Evolutionary conservation across 92 coral and sea anemone species (phyloP).

Genomic region (Porites rus): DNA sequence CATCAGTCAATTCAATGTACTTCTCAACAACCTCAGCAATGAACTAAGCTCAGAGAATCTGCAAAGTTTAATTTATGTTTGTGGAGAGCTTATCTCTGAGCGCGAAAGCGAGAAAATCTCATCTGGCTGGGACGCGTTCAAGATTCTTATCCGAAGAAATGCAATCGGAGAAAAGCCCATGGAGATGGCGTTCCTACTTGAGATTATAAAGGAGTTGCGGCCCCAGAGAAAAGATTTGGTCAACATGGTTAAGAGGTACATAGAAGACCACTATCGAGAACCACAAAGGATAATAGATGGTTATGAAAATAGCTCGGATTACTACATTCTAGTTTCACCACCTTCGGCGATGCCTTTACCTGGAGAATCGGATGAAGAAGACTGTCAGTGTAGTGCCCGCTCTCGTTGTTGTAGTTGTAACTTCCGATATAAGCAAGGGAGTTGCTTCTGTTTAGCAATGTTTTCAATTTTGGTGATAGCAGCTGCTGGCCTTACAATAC

Average conservation of each 20-base stretch:
- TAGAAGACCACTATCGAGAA: conserved; percentile 47
- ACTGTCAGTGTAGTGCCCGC: background rate
- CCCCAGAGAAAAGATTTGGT: conserved; percentile 79
- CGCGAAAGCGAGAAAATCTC: conserved; percentile 55
- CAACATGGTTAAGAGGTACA: conserved; percentile 60
- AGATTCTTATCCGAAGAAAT: conserved; percentile 62
- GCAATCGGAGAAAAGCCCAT: conserved; percentile 70
- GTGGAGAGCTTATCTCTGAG: conserved; percentile 63
- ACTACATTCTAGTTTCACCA: background rate
- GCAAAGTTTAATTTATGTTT: conserved; percentile 74
- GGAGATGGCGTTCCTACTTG: conserved; percentile 59
- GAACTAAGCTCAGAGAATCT: conserved; percentile 70
- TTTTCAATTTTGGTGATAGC: background rate
- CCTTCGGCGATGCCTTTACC: background rate
- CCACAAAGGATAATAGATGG: conserved; percentile 7
- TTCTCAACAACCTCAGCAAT: conserved; percentile 86
- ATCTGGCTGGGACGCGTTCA: conserved; percentile 74
- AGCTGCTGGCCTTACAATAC: background rate
- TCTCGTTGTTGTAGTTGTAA: background rate
- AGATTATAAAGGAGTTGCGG: conserved; percentile 64
- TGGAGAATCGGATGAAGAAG: background rate
- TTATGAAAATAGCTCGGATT: conserved; percentile 10
- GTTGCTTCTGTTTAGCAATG: background rate
- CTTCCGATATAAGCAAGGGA: background rate
- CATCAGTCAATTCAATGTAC: conserved; percentile 71